A percentile compares a stretch with the other conserved stretches of the same genome.
Evolutionary conservation across 2,888 invertebrate species (phyloP).

Genomic region (Meteorus colon): DNA sequence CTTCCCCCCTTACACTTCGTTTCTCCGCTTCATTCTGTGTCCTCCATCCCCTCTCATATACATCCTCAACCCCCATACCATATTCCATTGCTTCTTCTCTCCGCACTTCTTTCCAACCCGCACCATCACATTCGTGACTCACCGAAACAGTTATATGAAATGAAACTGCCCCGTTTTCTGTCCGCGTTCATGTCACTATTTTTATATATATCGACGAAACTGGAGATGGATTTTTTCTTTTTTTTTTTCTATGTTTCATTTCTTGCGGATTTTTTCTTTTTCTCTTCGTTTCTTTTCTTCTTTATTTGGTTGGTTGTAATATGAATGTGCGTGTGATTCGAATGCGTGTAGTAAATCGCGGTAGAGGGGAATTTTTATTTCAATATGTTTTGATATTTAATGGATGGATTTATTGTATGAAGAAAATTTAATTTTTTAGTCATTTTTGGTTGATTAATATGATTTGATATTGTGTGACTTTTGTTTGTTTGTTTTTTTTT

Average conservation of each 20-base stretch:
- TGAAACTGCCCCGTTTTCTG: conserved; percentile 27
- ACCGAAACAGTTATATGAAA: conserved; percentile 22
- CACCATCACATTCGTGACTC: conserved; percentile 13
- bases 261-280: neutral
- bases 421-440: neutral
- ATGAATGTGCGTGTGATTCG: neutral
- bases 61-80: conserved; percentile 4
- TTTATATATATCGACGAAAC: neutral
- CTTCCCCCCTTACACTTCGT: conserved; percentile 54
- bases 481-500: neutral
- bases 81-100: conserved; percentile 11
- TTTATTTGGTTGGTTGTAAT: neutral
- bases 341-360: neutral
- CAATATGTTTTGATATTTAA: neutral
- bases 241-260: neutral
- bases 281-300: neutral
- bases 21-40: conserved; percentile 24
- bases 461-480: neutral
- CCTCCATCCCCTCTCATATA: conserved; percentile 39
- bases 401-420: neutral
- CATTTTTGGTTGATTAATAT: neutral
- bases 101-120: neutral
- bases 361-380: neutral
- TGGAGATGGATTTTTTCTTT: neutral
- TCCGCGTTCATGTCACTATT: neutral